A percentile compares a stretch with the other conserved stretches of the same genome.
Conservation (phyloP, 2,888 invertebrate species). For the Tethea ocularis region DNA sequence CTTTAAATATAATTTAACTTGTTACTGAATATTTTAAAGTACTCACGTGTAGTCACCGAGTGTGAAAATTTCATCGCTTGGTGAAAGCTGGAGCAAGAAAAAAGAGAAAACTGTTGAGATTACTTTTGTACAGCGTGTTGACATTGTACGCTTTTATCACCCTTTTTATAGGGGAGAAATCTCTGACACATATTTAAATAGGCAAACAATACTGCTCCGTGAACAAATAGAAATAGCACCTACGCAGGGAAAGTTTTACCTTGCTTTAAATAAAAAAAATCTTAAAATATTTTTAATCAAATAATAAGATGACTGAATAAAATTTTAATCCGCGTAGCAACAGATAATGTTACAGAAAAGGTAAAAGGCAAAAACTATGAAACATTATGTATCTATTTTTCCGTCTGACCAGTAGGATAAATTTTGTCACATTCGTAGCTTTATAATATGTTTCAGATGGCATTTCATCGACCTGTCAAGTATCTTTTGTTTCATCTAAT, state of each 20-base stretch:
- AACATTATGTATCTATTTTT: too few relatives aligned
- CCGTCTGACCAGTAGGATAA: too few relatives aligned
- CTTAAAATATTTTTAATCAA: background rate
- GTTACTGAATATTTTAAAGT: background rate
- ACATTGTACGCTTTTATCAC: constrained; percentile 80
- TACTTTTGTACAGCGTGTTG: constrained; percentile 77
- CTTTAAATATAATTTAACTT: constrained; percentile 1
- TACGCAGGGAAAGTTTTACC: constrained; percentile 41
- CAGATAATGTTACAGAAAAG: too few relatives aligned
- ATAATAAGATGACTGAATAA: background rate
- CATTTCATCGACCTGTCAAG: too few relatives aligned
- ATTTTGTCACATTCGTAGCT: too few relatives aligned
- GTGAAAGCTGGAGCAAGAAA: constrained; percentile 39
- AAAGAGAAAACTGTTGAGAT: constrained; percentile 68
- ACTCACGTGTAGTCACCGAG: constrained; percentile 15
- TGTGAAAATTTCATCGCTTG: constrained; percentile 31
- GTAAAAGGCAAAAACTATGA: too few relatives aligned
- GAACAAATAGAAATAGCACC: constrained; percentile 63
- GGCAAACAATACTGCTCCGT: constrained; percentile 68
- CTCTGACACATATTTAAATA: constrained; percentile 82
- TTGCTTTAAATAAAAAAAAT: constrained; percentile 3
- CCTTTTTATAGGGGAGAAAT: constrained; percentile 75
- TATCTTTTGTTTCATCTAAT: too few relatives aligned
- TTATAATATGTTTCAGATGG: too few relatives aligned
- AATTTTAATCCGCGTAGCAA: too few relatives aligned